These are phyloP conservation scores for Caranx ignobilis DNA, from an alignment of 2,113 vertebrate species.

Conservation along the genomic window DNA sequence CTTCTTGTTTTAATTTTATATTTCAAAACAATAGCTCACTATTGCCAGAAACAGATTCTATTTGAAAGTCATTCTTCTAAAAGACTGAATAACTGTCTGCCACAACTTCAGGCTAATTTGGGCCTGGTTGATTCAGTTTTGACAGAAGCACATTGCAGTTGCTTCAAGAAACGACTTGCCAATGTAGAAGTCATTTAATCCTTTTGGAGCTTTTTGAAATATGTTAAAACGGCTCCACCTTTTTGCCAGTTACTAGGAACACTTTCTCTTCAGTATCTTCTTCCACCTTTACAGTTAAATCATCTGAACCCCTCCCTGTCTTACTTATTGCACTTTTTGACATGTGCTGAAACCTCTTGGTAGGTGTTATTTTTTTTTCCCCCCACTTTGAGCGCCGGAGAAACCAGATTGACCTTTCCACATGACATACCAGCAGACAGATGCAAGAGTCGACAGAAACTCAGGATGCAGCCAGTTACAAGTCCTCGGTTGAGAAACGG, in stretches of 20 bases:
- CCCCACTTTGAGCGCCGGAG: constrained; percentile 44
- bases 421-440: constrained; percentile 70
- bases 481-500: constrained; percentile 45
- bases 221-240: neutral
- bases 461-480: constrained; percentile 48
- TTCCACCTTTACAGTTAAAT: constrained; percentile 10
- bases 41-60: neutral
- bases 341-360: constrained; percentile 52
- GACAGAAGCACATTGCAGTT: neutral
- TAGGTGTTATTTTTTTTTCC: constrained; percentile 28
- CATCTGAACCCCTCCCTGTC: constrained; percentile 31
- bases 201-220: neutral
- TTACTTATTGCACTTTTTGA: constrained; percentile 48
- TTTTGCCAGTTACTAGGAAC: neutral
- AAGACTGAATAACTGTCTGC: neutral
- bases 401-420: constrained; percentile 80
- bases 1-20: neutral
- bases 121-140: constrained; percentile 4
- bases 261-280: neutral
- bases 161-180: neutral
- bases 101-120: neutral
- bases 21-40: neutral
- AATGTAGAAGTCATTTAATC: neutral
- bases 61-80: constrained; percentile 17
- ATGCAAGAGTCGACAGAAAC: constrained; percentile 71